Conservation (phyloP, 2,113 vertebrate species). For the Leptosomus discolor region DNA sequence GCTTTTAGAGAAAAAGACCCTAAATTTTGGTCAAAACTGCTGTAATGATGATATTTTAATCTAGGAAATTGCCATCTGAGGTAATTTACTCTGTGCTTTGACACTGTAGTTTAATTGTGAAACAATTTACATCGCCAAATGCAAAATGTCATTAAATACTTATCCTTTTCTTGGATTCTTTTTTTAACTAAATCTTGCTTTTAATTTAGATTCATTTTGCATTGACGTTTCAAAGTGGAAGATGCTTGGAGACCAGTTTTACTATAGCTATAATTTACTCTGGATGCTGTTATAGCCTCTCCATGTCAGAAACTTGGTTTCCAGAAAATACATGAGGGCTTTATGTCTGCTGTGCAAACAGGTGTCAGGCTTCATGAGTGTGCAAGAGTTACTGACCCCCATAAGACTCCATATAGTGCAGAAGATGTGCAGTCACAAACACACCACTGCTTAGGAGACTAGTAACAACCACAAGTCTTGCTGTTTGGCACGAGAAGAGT, state of each 20-base stretch:
- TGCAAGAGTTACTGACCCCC: background rate
- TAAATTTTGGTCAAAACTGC: background rate
- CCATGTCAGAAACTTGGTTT: background rate
- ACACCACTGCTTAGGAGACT: background rate
- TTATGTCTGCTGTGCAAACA: background rate
- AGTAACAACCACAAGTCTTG: background rate
- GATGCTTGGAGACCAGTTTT: background rate
- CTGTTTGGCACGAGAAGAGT: background rate
- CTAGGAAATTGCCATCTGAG: background rate
- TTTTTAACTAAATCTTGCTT: background rate
- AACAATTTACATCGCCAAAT: background rate
- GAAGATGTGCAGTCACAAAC: background rate
- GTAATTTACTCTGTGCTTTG: background rate
- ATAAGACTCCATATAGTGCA: background rate
- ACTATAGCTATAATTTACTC: background rate
- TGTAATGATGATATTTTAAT: background rate
- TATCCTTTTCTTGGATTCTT: background rate
- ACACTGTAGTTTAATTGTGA: background rate
- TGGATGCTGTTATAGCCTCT: background rate
- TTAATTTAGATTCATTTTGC: background rate
- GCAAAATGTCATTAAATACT: background rate
- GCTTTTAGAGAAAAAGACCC: background rate
- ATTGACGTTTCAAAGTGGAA: background rate
- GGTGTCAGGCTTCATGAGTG: background rate
- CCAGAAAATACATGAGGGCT: background rate